Conservation (phyloP, 2,113 vertebrate species). For the Petromus typicus region DNA sequence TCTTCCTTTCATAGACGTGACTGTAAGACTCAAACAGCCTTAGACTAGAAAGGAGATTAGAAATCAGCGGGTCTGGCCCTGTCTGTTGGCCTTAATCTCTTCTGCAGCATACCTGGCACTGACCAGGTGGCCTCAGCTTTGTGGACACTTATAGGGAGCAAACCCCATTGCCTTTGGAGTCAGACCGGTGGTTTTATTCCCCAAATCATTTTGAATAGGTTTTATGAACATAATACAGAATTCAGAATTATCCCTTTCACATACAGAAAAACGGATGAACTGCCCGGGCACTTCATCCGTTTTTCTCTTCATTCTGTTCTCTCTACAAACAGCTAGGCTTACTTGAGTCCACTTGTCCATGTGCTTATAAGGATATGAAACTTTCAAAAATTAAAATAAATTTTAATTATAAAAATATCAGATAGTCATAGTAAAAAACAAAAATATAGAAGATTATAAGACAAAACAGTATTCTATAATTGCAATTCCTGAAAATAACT, state of each 20-base stretch:
- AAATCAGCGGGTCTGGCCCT: background rate
- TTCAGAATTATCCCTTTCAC: background rate
- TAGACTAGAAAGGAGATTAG: background rate
- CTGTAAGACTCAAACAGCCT: background rate
- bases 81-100: background rate
- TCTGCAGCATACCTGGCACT: background rate
- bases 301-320: background rate
- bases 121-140: background rate
- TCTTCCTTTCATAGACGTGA: background rate
- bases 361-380: background rate
- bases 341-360: background rate
- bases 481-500: background rate
- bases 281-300: background rate
- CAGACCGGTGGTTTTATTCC: background rate
- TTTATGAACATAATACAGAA: background rate
- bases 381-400: background rate
- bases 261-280: no score
- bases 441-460: background rate
- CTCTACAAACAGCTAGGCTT: background rate
- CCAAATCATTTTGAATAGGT: background rate
- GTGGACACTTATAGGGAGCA: background rate
- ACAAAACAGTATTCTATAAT: background rate
- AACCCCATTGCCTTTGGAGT: background rate
- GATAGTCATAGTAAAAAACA: conserved; percentile 26
- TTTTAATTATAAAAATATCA: conserved; percentile 20